A percentile compares a stretch with the other conserved stretches of the same genome.
Evolutionary conservation across 2,888 invertebrate species (phyloP).

Genomic region (Amblyjoppa proteus): DNA sequence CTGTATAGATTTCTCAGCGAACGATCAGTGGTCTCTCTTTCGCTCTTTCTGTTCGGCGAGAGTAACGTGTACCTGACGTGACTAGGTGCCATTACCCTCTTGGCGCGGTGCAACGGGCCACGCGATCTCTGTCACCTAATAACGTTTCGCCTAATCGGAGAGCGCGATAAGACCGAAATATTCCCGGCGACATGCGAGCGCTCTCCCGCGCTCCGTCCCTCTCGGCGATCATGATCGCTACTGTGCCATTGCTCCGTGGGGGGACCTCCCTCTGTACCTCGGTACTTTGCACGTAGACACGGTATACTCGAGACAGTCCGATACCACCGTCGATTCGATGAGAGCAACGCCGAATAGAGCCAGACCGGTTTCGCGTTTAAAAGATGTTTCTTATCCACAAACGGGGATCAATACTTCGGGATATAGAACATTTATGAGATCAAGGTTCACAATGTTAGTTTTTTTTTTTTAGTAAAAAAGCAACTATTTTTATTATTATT

Average conservation of each 20-base stretch:
- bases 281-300: slow-evolving; percentile 56
- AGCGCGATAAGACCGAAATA: slow-evolving; percentile 80
- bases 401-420: too few species aligned
- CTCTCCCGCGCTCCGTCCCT: slow-evolving; percentile 21
- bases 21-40: slow-evolving; percentile 28
- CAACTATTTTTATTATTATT: too few species aligned
- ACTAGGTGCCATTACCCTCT: slow-evolving; percentile 78
- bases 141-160: slow-evolving; percentile 80
- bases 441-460: too few species aligned
- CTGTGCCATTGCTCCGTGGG: slow-evolving; percentile 14
- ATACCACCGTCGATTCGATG: slow-evolving; percentile 23
- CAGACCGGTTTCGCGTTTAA: too few species aligned
- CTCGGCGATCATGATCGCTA: slow-evolving; percentile 12
- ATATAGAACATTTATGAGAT: too few species aligned
- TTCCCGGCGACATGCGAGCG: slow-evolving; percentile 72
- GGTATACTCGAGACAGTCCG: slow-evolving; percentile 34
- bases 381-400: too few species aligned
- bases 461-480: too few species aligned
- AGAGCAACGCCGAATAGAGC: neutral
- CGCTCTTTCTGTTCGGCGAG: slow-evolving; percentile 16
- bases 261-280: slow-evolving; percentile 10
- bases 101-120: slow-evolving; percentile 72
- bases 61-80: slow-evolving; percentile 76
- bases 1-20: slow-evolving; percentile 48
- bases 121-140: slow-evolving; percentile 83